Conservation (phyloP, 2,888 invertebrate species). For the Calameuta pallipes region DNA sequence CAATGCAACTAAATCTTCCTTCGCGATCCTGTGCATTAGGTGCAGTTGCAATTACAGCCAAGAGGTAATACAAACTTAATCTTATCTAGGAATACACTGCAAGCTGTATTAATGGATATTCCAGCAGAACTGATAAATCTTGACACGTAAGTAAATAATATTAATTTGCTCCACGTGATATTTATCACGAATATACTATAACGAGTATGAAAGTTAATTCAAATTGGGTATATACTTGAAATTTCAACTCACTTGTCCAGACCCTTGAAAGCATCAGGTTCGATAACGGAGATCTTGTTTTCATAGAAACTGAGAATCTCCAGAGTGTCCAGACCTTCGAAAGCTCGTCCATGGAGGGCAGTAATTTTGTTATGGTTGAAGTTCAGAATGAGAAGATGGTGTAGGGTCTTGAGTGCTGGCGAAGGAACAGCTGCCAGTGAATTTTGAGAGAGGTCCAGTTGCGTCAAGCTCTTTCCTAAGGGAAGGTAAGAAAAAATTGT, state of each 20-base stretch:
- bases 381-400: slow-evolving; percentile 86
- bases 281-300: slow-evolving; percentile 83
- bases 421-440: slow-evolving; percentile 84
- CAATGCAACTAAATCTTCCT: not conserved
- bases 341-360: slow-evolving; percentile 82
- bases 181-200: slow-evolving; percentile 4
- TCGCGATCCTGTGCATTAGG: not conserved
- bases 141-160: slow-evolving; percentile 2
- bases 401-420: slow-evolving; percentile 81
- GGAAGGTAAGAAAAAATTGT: not conserved
- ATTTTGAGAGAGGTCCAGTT: slow-evolving; percentile 90
- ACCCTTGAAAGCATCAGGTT: slow-evolving; percentile 86
- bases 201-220: slow-evolving; percentile 5
- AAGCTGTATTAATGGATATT: not conserved
- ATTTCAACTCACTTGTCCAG: slow-evolving; percentile 80
- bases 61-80: not conserved
- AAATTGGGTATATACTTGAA: not conserved
- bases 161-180: not conserved
- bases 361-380: slow-evolving; percentile 89
- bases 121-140: not conserved
- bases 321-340: slow-evolving; percentile 86
- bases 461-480: slow-evolving; percentile 85
- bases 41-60: not conserved
- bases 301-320: slow-evolving; percentile 90
- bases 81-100: not conserved